These are phyloP conservation scores for Phaenicophaeus curvirostris DNA, from an alignment of 2,797 vertebrate genomes.

Conservation along the genomic window DNA sequence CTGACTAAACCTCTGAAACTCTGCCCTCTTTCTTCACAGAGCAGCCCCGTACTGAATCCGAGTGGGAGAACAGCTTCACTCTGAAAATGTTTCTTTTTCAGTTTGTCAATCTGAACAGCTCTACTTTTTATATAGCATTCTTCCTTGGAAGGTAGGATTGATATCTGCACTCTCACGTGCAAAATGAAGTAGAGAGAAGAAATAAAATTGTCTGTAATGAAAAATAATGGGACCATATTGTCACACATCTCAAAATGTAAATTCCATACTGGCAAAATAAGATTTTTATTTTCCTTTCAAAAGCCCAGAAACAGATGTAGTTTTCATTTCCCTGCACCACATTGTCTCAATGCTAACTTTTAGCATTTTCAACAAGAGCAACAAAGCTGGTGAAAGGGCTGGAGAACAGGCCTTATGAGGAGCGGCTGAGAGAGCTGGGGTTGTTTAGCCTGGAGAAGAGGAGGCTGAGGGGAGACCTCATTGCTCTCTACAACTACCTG, in stretches of 20 bases:
- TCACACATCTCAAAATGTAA: background rate
- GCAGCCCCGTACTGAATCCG: slow-evolving; percentile 92
- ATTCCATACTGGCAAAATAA: background rate
- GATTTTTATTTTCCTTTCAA: background rate
- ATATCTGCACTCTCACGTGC: background rate
- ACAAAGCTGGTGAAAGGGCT: no score
- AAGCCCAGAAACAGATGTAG: background rate
- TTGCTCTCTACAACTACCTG: no score
- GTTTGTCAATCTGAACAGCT: slow-evolving; percentile 96
- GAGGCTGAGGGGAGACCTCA: no score
- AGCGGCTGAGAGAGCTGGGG: no score
- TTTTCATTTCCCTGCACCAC: background rate
- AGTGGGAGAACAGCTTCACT: slow-evolving; percentile 97
- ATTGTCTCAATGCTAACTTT: background rate
- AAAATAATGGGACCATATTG: background rate
- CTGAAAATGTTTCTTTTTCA: slow-evolving; percentile 98
- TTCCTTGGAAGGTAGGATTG: slow-evolving; percentile 90
- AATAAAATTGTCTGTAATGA: background rate
- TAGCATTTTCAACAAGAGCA: no score
- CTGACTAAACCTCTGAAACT: slow-evolving; percentile 35
- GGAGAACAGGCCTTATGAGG: no score
- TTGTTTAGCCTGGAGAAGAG: no score
- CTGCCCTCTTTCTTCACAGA: slow-evolving; percentile 82
- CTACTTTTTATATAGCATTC: slow-evolving; percentile 95
- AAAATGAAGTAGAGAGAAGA: background rate